Evolutionary conservation across 2,888 invertebrate genomes (phyloP).

Genomic region (Mactromeris polynyma): DNA sequence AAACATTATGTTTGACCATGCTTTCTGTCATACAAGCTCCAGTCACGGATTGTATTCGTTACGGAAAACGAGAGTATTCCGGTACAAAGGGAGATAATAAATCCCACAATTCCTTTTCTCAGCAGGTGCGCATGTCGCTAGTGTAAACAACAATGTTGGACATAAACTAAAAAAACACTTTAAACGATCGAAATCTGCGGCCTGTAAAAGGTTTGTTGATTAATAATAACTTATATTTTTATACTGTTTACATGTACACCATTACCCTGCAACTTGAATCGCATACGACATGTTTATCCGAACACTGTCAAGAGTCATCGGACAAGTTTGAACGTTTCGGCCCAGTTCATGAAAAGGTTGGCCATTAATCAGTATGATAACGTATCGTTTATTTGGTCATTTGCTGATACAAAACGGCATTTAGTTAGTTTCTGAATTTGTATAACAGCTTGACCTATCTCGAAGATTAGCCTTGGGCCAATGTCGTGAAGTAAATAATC

Average conservation of each 20-base stretch:
- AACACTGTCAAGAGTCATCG: neutral
- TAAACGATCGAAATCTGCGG: neutral
- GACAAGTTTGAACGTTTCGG: constrained; percentile 16
- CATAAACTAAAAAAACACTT: neutral
- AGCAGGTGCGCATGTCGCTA: constrained; percentile 46
- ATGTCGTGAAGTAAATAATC: neutral
- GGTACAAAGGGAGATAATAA: neutral
- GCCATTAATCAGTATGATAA: neutral
- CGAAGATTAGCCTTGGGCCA: neutral
- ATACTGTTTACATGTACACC: neutral
- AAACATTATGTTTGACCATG: no score
- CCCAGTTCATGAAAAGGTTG: neutral
- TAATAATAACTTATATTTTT: neutral
- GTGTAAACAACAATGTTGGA: constrained; percentile 47
- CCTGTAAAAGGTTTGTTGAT: neutral
- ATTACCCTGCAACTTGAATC: neutral
- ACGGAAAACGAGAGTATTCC: neutral
- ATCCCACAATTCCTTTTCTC: neutral
- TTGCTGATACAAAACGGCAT: neutral
- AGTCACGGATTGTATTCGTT: no score
- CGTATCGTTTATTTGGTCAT: neutral
- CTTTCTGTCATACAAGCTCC: no score
- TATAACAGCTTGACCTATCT: neutral
- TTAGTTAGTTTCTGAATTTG: neutral
- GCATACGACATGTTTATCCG: neutral